Evolutionary conservation across 1,140 invertebrate genomes (phyloP).

Genomic region (Telenomus remus): DNA sequence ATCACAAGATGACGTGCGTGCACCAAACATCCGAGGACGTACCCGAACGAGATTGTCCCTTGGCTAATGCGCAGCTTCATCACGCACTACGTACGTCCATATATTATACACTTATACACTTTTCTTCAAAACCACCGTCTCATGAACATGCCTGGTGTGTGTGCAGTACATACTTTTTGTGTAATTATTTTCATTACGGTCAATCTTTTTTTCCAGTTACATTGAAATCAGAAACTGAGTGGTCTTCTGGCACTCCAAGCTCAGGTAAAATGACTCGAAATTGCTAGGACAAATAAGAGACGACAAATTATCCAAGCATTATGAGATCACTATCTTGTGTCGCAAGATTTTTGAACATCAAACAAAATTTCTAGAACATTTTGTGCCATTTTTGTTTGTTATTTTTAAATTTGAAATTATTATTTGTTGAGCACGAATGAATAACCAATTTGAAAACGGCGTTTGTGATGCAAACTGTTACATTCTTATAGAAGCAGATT

Average conservation of each 20-base stretch:
- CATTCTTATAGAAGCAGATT: no score
- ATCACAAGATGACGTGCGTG: conserved; percentile 57
- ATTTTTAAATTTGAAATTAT: no score
- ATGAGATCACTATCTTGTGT: no score
- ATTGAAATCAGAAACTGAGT: conserved; percentile 26
- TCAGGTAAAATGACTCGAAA: conserved; percentile 3
- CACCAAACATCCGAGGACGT: conserved; percentile 34
- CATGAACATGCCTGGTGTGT: conserved; percentile 4
- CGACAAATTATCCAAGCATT: not conserved
- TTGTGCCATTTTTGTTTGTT: no score
- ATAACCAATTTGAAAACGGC: no score
- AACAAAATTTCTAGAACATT: no score
- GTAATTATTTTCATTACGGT: conserved; percentile 44
- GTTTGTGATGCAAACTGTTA: no score
- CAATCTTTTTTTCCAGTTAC: conserved; percentile 18
- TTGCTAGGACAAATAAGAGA: conserved; percentile 13
- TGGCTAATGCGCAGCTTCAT: conserved; percentile 45
- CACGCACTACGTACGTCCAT: conserved; percentile 38
- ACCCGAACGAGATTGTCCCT: conserved; percentile 50
- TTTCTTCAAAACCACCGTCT: not conserved
- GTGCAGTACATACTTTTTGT: conserved; percentile 40
- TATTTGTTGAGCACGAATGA: no score
- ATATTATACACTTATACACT: conserved; percentile 12
- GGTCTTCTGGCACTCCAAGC: conserved; percentile 18
- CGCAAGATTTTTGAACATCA: no score